Conservation (phyloP, 2,888 invertebrate genomes). For the Diarsia brunnea region DNA sequence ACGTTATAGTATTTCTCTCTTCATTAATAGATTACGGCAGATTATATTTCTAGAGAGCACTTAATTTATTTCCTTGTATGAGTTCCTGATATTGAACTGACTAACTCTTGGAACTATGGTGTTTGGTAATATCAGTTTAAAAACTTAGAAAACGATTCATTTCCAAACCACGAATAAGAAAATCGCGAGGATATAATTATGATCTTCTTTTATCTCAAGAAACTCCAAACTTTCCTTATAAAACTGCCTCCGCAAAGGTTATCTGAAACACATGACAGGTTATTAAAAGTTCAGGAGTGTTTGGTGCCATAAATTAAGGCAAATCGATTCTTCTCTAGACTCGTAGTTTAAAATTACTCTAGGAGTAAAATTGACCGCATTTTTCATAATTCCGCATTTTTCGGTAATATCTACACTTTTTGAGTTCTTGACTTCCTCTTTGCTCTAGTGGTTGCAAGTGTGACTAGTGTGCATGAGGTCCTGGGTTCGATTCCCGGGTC, state of each 20-base stretch:
- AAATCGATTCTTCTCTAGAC: conserved; percentile 11
- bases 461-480: too few relatives aligned
- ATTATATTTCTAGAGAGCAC: too few relatives aligned
- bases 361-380: neutral
- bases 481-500: too few relatives aligned
- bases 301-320: conserved; percentile 30
- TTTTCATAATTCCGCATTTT: neutral
- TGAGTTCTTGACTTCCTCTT: too few relatives aligned
- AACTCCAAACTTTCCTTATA: conserved; percentile 21
- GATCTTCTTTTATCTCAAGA: neutral
- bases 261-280: conserved; percentile 34
- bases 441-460: too few relatives aligned
- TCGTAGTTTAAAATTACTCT: neutral
- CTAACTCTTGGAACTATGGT: too few relatives aligned
- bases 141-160: neutral
- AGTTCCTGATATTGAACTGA: too few relatives aligned
- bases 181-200: neutral
- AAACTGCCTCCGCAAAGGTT: conserved; percentile 21
- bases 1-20: too few relatives aligned
- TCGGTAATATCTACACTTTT: too few relatives aligned
- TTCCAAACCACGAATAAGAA: neutral
- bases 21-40: too few relatives aligned
- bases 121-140: too few relatives aligned
- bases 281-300: conserved; percentile 39
- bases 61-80: too few relatives aligned